Base-by-base conservation (phyloP, 2,797 vertebrate species). In the Coranthus polyacanthus region DNA sequence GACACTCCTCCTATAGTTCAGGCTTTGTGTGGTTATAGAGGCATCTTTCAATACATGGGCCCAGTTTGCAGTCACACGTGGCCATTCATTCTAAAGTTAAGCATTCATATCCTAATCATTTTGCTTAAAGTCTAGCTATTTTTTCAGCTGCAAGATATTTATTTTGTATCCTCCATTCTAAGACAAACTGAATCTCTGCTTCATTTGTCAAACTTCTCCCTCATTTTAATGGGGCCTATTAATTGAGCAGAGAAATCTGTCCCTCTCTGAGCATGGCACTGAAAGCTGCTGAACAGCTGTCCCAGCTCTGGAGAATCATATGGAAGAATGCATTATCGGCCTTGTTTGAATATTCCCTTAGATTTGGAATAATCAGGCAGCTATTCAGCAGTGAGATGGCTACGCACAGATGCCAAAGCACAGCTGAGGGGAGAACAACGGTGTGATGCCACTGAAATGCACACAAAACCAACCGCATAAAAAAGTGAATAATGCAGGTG, bases 281-380 rank as follows among this genome's bases (percentile, higher is more conserved):
- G 74, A 86, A 89, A 89, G 89, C 85, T 79, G 86, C 81, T 59
- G 89, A 92, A 89, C 90, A 93, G 92, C 91, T 93, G 92, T 89
- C 83, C 80, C 63, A 75, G 85, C 89, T 89, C 89, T 87, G 88
- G 89, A 93, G 89, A 86, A 90, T 93, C 90, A 90, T 93, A 91
- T 83, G 78, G 89, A 89, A 89, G 90, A 92, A 91, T 87, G 83
- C 89, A 92, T 91, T 91, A 93, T 88, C 58, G 81, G 82, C 88
- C 90, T 92, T 92, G 91, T 93, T 90, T 91, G 88, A 93, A 91
- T 90, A 92, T 92, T 92, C 86, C 84, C 88, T 88, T 69, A 87
- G 80, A 90, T 92, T 92, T 89, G 80, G 89, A 92, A 93, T 93
- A 92, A 94, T 94, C 92, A 94, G 86, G 84, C 88, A 68, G 90